These are phyloP conservation scores for Lepidurus apus DNA, from an alignment of 1,140 invertebrate genomes.

Conservation along the genomic window DNA sequence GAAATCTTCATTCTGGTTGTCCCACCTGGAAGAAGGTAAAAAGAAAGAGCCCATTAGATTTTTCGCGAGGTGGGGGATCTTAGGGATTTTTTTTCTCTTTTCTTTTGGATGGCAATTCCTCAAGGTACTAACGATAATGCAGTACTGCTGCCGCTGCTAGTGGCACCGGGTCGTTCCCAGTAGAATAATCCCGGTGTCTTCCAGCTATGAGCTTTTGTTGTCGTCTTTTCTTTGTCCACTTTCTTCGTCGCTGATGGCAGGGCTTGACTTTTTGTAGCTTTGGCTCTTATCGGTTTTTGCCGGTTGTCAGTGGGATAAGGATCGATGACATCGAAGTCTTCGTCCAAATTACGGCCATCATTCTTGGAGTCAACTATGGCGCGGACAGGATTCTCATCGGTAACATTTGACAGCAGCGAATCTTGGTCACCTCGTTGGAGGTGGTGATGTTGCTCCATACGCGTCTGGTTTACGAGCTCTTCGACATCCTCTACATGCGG, in stretches of 20 bases:
- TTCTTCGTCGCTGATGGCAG: neutral
- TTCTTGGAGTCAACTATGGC: slow-evolving; percentile 5
- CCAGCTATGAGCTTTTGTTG: neutral
- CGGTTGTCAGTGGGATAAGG: slow-evolving; percentile 15
- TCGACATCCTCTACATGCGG: neutral
- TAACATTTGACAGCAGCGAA: neutral
- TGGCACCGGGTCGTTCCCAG: neutral
- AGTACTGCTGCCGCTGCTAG: slow-evolving; percentile 16
- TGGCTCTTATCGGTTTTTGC: slow-evolving; percentile 21
- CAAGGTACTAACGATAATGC: slow-evolving; percentile 4
- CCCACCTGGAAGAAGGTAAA: neutral
- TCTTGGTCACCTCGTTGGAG: neutral
- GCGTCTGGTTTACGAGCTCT: neutral
- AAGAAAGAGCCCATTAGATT: neutral
- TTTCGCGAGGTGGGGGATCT: neutral
- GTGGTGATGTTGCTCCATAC: neutral
- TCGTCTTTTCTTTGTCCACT: slow-evolving; percentile 14
- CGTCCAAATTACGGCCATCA: slow-evolving; percentile 22
- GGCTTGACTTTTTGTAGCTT: neutral
- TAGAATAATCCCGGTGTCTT: slow-evolving; percentile 23
- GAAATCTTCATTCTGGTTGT: neutral
- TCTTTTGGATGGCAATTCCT: neutral
- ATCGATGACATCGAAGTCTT: slow-evolving; percentile 28
- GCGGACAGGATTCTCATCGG: neutral
- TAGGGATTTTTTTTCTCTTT: neutral